Conservation (phyloP, 2,797 vertebrate species). For the Heliangelus exortis region DNA sequence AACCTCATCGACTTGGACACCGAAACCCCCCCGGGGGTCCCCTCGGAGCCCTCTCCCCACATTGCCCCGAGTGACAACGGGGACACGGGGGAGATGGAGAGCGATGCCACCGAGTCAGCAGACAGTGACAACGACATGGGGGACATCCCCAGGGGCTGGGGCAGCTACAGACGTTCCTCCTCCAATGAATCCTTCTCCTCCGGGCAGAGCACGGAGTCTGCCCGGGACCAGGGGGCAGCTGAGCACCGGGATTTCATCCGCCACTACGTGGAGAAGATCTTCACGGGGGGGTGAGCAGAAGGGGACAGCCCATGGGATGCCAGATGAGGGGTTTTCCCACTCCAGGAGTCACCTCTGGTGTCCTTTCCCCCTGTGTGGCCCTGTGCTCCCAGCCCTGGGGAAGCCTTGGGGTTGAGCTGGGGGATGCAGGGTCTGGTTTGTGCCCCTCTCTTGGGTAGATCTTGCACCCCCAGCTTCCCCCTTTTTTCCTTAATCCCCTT, state of each 20-base stretch:
- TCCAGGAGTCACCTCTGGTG: rapidly evolving
- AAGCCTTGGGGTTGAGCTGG: rapidly evolving
- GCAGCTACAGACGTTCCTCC: slow-evolving; percentile 84
- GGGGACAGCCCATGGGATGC: rapidly evolving
- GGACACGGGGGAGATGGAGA: slow-evolving; percentile 70
- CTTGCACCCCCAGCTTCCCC: background rate
- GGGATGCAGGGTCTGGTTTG: background rate
- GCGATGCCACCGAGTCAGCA: slow-evolving; percentile 92
- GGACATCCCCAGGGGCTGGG: slow-evolving; percentile 80
- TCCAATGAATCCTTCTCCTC: slow-evolving; percentile 87
- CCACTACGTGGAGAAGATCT: slow-evolving; percentile 92
- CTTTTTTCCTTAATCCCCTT: background rate
- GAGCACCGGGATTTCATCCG: slow-evolving; percentile 88
- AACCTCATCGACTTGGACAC: slow-evolving; percentile 89
- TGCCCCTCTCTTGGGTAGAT: background rate
- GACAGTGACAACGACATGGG: slow-evolving; percentile 92
- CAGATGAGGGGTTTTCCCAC: background rate
- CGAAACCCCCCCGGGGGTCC: background rate
- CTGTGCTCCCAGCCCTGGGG: rapidly evolving
- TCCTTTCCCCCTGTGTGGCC: rapidly evolving
- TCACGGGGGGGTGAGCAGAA: slow-evolving; percentile 85
- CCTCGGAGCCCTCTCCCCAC: slow-evolving; percentile 11
- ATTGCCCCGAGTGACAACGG: background rate
- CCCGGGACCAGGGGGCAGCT: slow-evolving; percentile 73
- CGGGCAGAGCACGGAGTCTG: slow-evolving; percentile 84